Evolutionary conservation across 1,140 invertebrate species (phyloP), one percentile per base, ranked within the genome.

Genomic region (Lucilia cuprina): DNA sequence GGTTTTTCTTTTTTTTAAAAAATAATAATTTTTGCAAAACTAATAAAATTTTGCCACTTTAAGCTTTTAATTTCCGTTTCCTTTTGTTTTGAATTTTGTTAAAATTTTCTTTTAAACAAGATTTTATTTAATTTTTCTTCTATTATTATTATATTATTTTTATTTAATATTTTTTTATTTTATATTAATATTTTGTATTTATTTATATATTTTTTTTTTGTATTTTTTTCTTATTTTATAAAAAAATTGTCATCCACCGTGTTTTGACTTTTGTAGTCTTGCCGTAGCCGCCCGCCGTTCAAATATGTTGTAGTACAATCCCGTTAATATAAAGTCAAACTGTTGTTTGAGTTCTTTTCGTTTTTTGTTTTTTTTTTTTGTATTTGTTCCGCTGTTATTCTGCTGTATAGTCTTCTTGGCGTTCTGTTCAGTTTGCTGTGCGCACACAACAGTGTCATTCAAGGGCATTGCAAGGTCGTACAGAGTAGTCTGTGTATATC

Each of bases 391-490:
- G 41, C 10, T 8, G 41, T 41, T 41, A 0, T 41, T 2, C 41
- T 41, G 41, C 10, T 8, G 41, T 41, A 41, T 41, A 41, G 10
- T 41, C 5, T 7, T 41, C 41, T 41, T 41, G 41, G 41, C 41
- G 41, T 80, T 47, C 77, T 49, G 35, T 21, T 50, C 21, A 85
- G 55, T 65, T 77, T 82, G 82, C 70, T 85, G 87, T 88, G 85
- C 83, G 82, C 83, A 90, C 83, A 90, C 87, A 90, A 90, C 87
- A 89, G 89, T 90, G 89, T 89, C 89, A 88, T 90, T 90, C 89
- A 90, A 90, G 89, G 89, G 89, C 89, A 90, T 90, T 90, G 87
- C 89, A 90, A 90, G 89, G 89, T 90, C 89, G 86, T 87, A 90
- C 87, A 86, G 86, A 30, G 25, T 30, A 30, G 1, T 30, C 75